phyloP scores from a whole-genome alignment of 1,140 invertebrate genomes.

The Drosophila asahinai region DNA sequence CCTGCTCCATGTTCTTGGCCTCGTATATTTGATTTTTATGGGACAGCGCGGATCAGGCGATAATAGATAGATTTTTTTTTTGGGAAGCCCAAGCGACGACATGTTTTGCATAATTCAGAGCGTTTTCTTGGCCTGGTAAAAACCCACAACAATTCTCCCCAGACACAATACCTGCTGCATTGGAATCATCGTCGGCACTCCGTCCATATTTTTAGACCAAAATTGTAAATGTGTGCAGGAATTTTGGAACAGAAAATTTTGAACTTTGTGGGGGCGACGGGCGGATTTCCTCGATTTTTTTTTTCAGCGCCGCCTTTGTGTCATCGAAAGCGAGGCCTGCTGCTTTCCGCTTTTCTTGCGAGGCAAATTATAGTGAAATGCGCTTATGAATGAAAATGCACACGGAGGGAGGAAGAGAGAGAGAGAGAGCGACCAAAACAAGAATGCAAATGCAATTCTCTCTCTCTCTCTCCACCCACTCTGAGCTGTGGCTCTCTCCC shows the following conservation, averaged over 20 bases:
- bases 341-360: conserved; percentile 12
- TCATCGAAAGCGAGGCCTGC: conserved; percentile 40
- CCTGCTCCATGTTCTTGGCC: neutral
- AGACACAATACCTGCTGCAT: conserved; percentile 31
- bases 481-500: neutral
- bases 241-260: conserved; percentile 35
- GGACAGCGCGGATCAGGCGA: conserved; percentile 4
- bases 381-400: conserved; percentile 80
- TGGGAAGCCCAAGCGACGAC: neutral
- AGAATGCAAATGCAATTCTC: conserved; percentile 51
- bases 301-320: conserved; percentile 1
- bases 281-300: neutral
- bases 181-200: conserved; percentile 10
- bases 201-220: conserved; percentile 25
- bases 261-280: conserved; percentile 5
- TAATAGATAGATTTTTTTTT: neutral
- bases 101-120: conserved; percentile 18
- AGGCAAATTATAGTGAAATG: conserved; percentile 49
- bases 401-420: conserved; percentile 5
- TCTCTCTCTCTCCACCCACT: conserved; percentile 5
- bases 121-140: neutral
- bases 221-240: conserved; percentile 6
- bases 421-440: conserved; percentile 16
- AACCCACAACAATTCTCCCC: neutral
- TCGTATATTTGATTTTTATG: conserved; percentile 44